Base-by-base conservation (phyloP, 2,888 invertebrate species). In the Torymus tubicola region DNA sequence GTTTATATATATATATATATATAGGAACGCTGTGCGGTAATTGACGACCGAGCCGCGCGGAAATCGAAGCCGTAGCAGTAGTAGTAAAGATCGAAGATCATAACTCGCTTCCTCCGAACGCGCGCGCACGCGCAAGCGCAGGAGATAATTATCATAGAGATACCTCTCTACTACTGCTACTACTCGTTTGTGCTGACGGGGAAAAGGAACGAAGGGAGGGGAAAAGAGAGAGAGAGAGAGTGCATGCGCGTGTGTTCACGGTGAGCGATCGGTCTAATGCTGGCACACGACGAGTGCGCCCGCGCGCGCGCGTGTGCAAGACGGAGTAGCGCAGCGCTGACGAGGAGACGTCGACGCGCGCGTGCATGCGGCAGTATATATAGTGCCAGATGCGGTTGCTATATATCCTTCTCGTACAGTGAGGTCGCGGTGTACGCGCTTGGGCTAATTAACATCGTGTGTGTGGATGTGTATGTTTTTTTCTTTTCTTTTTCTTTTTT, bases 251-350 rank as follows among this genome's bases (percentile, higher is more conserved):
- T 50, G 52, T 52, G 88, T 90, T 90, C 89, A 90, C 88, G 90
- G 88, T 90, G 86, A 87, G 87, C 88, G 89, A 87, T 86, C 87
- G 82, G 81, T 84, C 85, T 89, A 89, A 90, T 89, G 86, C 89
- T 87, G 89, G 88, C 88, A 88, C 89, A 21, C 21, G 21, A 21
- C 21, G 21, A 21, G 21, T 21, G 2, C 2, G 2, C 21, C 2
- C 2, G 21, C 1, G 21, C 21, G 52, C n/a, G 61, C 16, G 5
- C n/a, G 55, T 8, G 14, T 12, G 71, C 71, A n/a, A 14, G 63
- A 42, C 8, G n/a, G 57, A 42, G 42, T 2, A 21, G 21, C 8
- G 42, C 21, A 21, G 21, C 8, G 42, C 42, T 42, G 42, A 42
- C 42, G 42, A 61, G n/a, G 61, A 60, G 71, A 50, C n/a, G 53